phyloP scores from a whole-genome alignment of 2,888 invertebrate species.

The Cabera pusaria region DNA sequence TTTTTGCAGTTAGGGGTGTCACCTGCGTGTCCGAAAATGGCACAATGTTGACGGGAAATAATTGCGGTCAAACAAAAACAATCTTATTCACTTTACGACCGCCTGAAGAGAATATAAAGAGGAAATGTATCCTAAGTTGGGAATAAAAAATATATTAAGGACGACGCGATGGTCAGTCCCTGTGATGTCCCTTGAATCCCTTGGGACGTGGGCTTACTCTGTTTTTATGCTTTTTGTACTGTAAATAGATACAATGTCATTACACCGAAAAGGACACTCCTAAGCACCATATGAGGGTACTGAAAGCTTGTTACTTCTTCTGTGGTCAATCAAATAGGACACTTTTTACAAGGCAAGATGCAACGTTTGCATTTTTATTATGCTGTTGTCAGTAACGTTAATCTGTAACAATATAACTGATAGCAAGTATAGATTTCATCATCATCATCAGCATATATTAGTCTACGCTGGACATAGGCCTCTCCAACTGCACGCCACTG shows the following conservation, averaged over 20 bases:
- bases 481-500: too few species aligned
- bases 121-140: constrained; percentile 42
- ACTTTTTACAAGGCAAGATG: too few species aligned
- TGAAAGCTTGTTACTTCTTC: too few species aligned
- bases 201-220: constrained; percentile 47
- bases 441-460: too few species aligned
- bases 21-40: not conserved
- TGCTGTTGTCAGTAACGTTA: too few species aligned
- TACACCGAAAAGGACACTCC: constrained; percentile 22
- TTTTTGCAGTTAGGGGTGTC: constrained; percentile 3
- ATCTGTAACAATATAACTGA: too few species aligned
- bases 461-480: too few species aligned
- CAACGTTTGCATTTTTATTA: too few species aligned
- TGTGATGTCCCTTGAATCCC: constrained; percentile 36
- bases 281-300: constrained; percentile 5
- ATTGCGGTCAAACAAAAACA: constrained; percentile 35
- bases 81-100: constrained; percentile 44
- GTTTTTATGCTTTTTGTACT: constrained; percentile 41
- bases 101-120: constrained; percentile 45
- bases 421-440: too few species aligned
- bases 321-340: too few species aligned
- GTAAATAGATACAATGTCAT: constrained; percentile 37
- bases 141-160: constrained; percentile 64
- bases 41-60: constrained; percentile 19
- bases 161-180: constrained; percentile 41